A percentile compares a stretch with the other conserved stretches of the same genome.
Evolutionary conservation across 2,888 invertebrate species (phyloP).

Genomic region (Watsonalla binaria): DNA sequence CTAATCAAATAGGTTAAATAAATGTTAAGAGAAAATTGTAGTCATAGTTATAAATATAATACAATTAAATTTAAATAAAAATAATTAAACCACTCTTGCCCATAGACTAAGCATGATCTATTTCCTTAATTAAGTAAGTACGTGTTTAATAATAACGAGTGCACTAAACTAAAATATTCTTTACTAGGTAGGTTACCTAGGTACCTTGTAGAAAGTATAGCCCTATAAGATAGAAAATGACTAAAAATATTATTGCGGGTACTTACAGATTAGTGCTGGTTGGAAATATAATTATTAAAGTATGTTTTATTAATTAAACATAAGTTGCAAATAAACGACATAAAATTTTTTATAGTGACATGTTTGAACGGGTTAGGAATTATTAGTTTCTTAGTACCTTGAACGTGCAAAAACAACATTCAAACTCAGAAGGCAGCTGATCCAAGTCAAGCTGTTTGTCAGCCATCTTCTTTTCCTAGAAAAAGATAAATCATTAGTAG

Average conservation of each 20-base stretch:
- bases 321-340: slow-evolving; percentile 16
- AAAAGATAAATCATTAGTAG: slow-evolving; percentile 67
- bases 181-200: not conserved
- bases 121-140: not conserved
- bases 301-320: slow-evolving; percentile 12
- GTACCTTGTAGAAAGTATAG: no score
- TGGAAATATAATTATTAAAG: slow-evolving; percentile 32
- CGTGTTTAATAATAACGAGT: not conserved
- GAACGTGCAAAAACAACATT: slow-evolving; percentile 98
- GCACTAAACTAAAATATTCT: not conserved
- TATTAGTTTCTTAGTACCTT: slow-evolving; percentile 85
- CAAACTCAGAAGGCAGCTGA: slow-evolving; percentile 96
- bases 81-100: not conserved
- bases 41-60: no score
- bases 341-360: slow-evolving; percentile 16
- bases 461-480: slow-evolving; percentile 84
- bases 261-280: slow-evolving; percentile 41
- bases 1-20: no score
- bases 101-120: not conserved
- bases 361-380: slow-evolving; percentile 10
- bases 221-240: slow-evolving; percentile 8
- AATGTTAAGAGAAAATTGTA: no score
- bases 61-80: not conserved
- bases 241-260: slow-evolving; percentile 18
- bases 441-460: slow-evolving; percentile 87